A percentile compares a stretch with the other conserved stretches of the same genome.
Evolutionary conservation across 2,888 invertebrate genomes (phyloP).

Genomic region (Euproctis similis): DNA sequence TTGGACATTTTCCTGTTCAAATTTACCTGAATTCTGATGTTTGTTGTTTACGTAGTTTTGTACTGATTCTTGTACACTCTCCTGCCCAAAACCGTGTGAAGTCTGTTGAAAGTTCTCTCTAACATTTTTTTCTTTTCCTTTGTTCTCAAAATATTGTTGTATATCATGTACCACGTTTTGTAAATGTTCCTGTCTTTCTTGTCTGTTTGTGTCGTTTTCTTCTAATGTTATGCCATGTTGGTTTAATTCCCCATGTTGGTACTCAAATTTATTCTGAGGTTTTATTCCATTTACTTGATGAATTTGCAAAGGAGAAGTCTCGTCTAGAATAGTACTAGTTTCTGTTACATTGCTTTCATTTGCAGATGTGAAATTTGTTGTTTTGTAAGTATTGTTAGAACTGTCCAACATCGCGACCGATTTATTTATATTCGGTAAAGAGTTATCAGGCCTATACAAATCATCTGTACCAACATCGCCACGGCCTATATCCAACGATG

Average conservation of each 20-base stretch:
- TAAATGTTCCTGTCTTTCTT: no score
- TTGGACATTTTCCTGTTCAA: conserved; percentile 4
- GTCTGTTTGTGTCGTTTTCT: background rate
- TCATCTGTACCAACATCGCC: conserved; percentile 34
- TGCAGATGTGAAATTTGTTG: no score
- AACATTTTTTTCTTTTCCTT: background rate
- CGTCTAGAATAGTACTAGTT: no score
- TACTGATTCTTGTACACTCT: background rate
- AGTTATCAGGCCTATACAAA: background rate
- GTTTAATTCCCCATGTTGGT: background rate
- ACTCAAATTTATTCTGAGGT: conserved; percentile 1
- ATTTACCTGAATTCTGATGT: background rate
- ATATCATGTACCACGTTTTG: background rate
- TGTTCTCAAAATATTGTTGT: conserved; percentile 10
- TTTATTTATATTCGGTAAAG: no score
- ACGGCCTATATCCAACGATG: conserved; percentile 24
- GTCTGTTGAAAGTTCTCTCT: background rate
- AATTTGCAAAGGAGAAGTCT: no score
- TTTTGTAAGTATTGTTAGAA: no score
- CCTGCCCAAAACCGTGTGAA: background rate
- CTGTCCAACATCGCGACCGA: no score
- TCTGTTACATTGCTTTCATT: no score
- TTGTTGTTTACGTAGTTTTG: background rate
- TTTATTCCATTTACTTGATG: conserved; percentile 1
- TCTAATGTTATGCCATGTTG: background rate